phyloP scores from a whole-genome alignment of 1,140 invertebrate genomes.

The Neelides sp. region DNA sequence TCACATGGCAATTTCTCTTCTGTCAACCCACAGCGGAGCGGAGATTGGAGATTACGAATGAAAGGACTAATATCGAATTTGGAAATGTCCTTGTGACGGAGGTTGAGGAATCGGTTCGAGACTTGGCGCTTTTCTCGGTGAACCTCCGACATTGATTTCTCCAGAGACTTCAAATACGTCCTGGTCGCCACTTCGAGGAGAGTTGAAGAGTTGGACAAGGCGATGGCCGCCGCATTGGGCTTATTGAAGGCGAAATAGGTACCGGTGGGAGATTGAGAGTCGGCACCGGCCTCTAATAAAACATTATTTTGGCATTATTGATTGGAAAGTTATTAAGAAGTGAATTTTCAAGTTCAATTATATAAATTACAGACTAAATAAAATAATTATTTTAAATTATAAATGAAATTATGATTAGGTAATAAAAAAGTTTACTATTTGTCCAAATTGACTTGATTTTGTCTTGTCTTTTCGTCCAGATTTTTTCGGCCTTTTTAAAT shows the following conservation, averaged over 20 bases:
- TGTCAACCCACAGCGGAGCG: conserved; percentile 30
- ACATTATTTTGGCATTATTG: not conserved
- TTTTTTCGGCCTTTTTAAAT: conserved; percentile 18
- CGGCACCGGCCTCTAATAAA: conserved; percentile 53
- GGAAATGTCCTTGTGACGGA: too few relatives aligned
- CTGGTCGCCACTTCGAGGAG: conserved; percentile 74
- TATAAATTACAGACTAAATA: too few relatives aligned
- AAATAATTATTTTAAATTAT: not conserved
- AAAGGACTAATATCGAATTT: conserved; percentile 53
- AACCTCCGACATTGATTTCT: conserved; percentile 42
- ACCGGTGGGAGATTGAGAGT: conserved; percentile 70
- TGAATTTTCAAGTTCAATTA: not conserved
- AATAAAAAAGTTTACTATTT: conserved; percentile 21
- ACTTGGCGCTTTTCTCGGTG: too few relatives aligned
- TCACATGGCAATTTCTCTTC: conserved; percentile 52
- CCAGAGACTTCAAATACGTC: conserved; percentile 58
- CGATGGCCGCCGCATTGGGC: conserved; percentile 64
- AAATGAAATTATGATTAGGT: conserved; percentile 7
- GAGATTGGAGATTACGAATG: conserved; percentile 35
- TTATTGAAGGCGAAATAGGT: conserved; percentile 76
- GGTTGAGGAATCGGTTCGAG: too few relatives aligned
- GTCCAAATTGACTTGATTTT: conserved; percentile 20
- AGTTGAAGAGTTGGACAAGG: conserved; percentile 72
- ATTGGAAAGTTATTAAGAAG: not conserved
- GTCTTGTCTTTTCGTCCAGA: conserved; percentile 13